Conservation (phyloP, 2,797 vertebrate species). For the Micromesistius poutassou region DNA sequence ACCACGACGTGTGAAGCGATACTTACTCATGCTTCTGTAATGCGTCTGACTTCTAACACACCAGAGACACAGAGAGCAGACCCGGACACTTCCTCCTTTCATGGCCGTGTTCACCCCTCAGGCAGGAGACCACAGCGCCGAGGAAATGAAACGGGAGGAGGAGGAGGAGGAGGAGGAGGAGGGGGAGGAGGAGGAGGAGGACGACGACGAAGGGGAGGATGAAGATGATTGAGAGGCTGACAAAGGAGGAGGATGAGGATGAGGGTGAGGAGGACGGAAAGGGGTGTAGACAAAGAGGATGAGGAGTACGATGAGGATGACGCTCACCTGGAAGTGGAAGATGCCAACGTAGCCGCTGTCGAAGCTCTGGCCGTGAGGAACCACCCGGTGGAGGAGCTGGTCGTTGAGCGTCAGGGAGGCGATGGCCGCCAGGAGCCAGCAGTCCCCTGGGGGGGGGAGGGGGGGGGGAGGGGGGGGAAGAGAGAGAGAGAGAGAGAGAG, state of each 20-base stretch:
- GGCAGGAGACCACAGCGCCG: no score
- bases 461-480: no score
- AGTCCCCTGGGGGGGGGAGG: slow-evolving; percentile 66
- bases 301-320: background rate
- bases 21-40: no score
- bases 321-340: slow-evolving; percentile 77
- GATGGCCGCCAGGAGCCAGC: slow-evolving; percentile 80
- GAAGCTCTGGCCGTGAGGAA: slow-evolving; percentile 76
- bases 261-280: background rate
- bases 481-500: no score
- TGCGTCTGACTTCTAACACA: background rate
- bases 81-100: background rate
- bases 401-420: slow-evolving; percentile 77
- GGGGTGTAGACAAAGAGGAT: background rate
- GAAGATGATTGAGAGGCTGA: background rate
- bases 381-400: slow-evolving; percentile 72
- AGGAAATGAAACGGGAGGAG: no score
- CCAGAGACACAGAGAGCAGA: background rate
- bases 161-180: background rate
- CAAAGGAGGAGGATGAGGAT: background rate
- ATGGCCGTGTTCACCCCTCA: background rate
- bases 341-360: slow-evolving; percentile 66
- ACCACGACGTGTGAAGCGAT: background rate
- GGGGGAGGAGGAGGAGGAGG: background rate
- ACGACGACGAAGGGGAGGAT: background rate